These are phyloP conservation scores for Micromys minutus DNA, from an alignment of 2,113 vertebrate genomes.

Conservation along the genomic window DNA sequence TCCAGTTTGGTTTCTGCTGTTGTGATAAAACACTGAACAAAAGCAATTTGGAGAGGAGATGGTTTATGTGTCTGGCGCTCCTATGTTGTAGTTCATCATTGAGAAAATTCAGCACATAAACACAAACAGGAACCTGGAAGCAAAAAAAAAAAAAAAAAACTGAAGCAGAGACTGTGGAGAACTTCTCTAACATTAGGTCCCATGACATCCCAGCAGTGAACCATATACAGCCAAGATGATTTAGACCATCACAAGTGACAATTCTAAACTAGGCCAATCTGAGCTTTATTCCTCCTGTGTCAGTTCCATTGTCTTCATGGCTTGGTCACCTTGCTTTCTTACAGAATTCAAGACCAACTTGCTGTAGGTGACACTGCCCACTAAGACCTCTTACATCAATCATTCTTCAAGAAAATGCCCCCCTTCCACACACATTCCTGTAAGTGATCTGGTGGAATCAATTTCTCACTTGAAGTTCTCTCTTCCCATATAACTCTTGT, in stretches of 20 bases:
- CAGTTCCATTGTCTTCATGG: too few relatives aligned
- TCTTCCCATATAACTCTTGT: neutral
- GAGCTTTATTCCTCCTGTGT: neutral
- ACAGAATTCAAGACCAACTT: neutral
- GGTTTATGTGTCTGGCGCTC: neutral
- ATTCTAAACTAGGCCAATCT: neutral
- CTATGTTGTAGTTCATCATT: neutral
- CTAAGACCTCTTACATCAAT: neutral
- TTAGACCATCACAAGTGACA: neutral
- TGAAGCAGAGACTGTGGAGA: neutral
- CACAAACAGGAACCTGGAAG: neutral
- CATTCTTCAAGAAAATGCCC: neutral
- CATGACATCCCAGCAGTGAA: neutral
- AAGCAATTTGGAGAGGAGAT: neutral
- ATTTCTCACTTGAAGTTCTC: neutral
- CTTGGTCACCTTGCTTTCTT: neutral
- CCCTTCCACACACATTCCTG: neutral
- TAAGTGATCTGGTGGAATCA: neutral
- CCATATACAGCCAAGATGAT: constrained; percentile 26
- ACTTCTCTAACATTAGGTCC: neutral
- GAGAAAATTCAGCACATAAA: neutral
- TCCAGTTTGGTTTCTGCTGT: neutral
- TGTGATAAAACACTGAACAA: neutral
- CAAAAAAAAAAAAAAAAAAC: too few relatives aligned
- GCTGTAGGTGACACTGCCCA: neutral